Conservation (phyloP, 1,140 invertebrate genomes). For the Carcinoscorpius rotundicauda region DNA sequence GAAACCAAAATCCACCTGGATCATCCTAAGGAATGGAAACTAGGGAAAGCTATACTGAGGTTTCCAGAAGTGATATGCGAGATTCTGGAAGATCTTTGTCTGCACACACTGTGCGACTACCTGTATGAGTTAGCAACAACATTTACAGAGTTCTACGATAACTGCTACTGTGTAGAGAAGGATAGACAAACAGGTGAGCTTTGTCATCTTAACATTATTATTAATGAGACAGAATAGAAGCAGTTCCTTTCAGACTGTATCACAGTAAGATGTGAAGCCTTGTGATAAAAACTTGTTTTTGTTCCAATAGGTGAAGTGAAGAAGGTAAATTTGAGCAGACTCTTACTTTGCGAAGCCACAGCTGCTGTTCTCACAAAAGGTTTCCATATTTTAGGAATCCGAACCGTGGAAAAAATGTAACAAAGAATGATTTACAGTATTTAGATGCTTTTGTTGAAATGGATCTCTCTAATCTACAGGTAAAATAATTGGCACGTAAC, state of each 20-base stretch:
- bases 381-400: constrained; percentile 84
- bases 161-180: constrained; percentile 95
- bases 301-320: constrained; percentile 50
- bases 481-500: no score
- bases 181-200: constrained; percentile 37
- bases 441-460: no score
- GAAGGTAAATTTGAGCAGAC: constrained; percentile 70
- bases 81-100: constrained; percentile 66
- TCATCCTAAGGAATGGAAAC: constrained; percentile 89
- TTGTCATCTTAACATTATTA: neutral
- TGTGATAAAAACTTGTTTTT: constrained; percentile 4
- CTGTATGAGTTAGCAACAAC: constrained; percentile 84
- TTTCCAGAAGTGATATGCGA: constrained; percentile 80
- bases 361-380: constrained; percentile 73
- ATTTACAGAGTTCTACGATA: constrained; percentile 94
- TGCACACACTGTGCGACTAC: constrained; percentile 90
- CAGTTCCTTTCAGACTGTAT: constrained; percentile 2
- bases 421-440: neutral
- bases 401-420: constrained; percentile 84
- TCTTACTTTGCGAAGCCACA: constrained; percentile 86
- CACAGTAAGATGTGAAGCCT: neutral
- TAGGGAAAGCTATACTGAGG: constrained; percentile 60
- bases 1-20: constrained; percentile 51
- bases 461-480: no score
- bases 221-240: neutral